These are phyloP conservation scores for Oenanthe melanoleuca DNA, from an alignment of 2,113 vertebrate species.

Conservation along the genomic window DNA sequence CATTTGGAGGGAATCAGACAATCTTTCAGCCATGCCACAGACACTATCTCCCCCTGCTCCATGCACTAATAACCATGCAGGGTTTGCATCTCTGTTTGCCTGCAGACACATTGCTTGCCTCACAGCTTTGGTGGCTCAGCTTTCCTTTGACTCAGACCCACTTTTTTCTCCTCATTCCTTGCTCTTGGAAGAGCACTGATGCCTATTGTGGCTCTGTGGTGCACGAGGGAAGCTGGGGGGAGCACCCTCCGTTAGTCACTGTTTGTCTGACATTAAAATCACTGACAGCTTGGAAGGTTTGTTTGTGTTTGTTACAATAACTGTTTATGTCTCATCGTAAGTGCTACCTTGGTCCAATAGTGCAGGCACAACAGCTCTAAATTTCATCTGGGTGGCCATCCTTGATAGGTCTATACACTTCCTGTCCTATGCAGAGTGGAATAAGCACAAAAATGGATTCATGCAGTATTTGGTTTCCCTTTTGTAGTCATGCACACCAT, in stretches of 20 bases:
- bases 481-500: neutral
- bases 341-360: neutral
- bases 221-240: neutral
- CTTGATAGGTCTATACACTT: neutral
- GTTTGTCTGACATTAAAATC: constrained; percentile 9
- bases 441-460: neutral
- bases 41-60: neutral
- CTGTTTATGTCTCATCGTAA: constrained; percentile 33
- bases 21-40: rapidly evolving
- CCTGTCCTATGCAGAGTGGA: neutral
- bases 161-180: constrained; percentile 22
- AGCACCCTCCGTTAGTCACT: constrained; percentile 20
- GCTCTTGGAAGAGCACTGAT: neutral
- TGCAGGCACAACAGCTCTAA: neutral
- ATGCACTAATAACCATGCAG: neutral
- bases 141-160: neutral
- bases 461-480: neutral
- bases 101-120: neutral
- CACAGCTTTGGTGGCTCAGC: neutral
- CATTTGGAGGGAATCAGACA: neutral
- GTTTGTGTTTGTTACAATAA: constrained; percentile 37
- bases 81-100: neutral
- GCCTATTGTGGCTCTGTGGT: neutral
- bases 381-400: neutral
- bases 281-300: neutral